These are phyloP conservation scores for Sebastes taczanowskii DNA, from an alignment of 2,797 vertebrate species.

Conservation along the genomic window DNA sequence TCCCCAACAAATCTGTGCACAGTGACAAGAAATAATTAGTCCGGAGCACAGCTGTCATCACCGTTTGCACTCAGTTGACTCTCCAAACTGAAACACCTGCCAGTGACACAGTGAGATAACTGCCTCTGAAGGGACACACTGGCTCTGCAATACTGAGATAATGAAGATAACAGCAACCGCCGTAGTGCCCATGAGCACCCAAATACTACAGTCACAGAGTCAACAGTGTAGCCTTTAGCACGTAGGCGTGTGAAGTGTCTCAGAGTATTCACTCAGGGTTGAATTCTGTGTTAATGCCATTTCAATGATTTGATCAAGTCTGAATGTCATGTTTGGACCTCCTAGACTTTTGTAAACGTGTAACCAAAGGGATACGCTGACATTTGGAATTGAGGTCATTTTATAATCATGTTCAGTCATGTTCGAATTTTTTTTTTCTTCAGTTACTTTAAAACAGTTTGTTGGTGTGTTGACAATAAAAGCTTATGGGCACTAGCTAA, in stretches of 20 bases:
- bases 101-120: constrained; percentile 40
- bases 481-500: neutral
- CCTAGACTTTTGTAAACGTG: neutral
- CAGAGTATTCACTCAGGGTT: neutral
- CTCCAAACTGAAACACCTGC: constrained; percentile 58
- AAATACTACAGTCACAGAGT: neutral
- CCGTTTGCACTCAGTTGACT: constrained; percentile 60
- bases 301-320: constrained; percentile 16
- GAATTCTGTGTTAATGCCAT: constrained; percentile 1
- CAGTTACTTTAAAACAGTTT: neutral
- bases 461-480: neutral
- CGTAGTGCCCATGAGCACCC: constrained; percentile 1
- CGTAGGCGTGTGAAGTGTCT: neutral
- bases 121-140: constrained; percentile 19
- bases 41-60: constrained; percentile 49
- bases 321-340: constrained; percentile 29
- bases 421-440: neutral
- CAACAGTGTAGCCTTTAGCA: neutral
- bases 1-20: constrained; percentile 46
- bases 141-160: constrained; percentile 19
- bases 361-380: neutral
- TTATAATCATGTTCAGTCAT: neutral
- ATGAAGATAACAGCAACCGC: constrained; percentile 11
- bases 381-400: constrained; percentile 9
- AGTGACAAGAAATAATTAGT: constrained; percentile 66